A percentile compares a stretch with the other conserved stretches of the same genome.
phyloP scores from a whole-genome alignment of 2,113 vertebrate species.

The Malurus alboscapulatus region DNA sequence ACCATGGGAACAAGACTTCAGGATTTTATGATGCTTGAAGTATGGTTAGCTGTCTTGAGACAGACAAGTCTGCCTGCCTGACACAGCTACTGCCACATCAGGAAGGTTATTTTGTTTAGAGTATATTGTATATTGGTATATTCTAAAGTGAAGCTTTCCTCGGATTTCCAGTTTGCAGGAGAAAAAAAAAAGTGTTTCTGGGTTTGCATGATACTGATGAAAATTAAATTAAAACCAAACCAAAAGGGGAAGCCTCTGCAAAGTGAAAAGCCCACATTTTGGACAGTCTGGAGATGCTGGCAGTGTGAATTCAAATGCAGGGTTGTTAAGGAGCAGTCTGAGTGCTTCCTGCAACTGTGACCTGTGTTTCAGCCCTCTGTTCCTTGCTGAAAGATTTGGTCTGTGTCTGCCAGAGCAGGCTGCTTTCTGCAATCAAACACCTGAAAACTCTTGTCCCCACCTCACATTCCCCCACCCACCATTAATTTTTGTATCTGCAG shows the following conservation, averaged over 20 bases:
- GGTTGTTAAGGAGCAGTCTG: neutral
- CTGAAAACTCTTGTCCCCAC: neutral
- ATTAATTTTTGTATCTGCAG: neutral
- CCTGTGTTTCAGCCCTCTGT: neutral
- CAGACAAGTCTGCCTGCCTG: neutral
- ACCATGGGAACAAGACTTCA: neutral
- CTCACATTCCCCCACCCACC: too few species aligned
- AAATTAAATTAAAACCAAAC: neutral
- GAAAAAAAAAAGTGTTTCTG: neutral
- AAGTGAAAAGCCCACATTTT: neutral
- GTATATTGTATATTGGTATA: rapidly evolving
- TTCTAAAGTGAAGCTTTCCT: neutral
- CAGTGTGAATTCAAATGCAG: neutral
- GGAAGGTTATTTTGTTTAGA: neutral
- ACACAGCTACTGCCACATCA: neutral
- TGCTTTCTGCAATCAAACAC: neutral
- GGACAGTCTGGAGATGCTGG: neutral
- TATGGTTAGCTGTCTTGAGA: neutral
- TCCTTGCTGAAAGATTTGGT: neutral
- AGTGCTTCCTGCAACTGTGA: neutral
- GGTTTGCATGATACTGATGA: neutral
- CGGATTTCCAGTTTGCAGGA: neutral
- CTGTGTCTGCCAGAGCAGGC: neutral
- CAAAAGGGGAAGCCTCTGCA: neutral
- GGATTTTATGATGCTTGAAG: neutral